phyloP scores from a whole-genome alignment of 2,113 vertebrate genomes.

The Neolamprologus tretocephalus region DNA sequence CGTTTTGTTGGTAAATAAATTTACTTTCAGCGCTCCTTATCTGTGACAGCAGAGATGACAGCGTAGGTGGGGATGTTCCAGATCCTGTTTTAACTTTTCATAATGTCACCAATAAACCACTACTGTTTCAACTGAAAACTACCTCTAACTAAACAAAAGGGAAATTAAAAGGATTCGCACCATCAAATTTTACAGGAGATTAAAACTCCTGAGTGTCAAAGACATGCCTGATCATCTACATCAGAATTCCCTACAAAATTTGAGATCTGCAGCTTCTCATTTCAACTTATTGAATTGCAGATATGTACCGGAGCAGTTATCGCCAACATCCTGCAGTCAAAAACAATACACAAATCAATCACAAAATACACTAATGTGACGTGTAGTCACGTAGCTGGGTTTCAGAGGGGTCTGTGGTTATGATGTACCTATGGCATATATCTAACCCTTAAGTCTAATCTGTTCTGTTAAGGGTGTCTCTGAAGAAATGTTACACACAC shows the following conservation, averaged over 20 bases:
- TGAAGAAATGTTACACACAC: neutral
- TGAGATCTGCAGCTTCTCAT: neutral
- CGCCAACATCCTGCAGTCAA: neutral
- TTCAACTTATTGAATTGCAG: neutral
- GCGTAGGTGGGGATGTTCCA: neutral
- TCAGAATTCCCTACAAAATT: neutral
- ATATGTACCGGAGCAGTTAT: neutral
- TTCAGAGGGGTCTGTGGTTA: neutral
- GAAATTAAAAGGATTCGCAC: neutral
- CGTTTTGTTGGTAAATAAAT: neutral
- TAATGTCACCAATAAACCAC: neutral
- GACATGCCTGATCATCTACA: neutral
- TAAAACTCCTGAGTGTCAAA: neutral
- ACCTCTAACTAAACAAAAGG: neutral
- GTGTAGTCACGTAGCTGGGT: fast-evolving
- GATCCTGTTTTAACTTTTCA: neutral
- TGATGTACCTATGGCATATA: neutral
- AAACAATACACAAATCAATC: neutral
- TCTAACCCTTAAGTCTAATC: neutral
- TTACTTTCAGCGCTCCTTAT: neutral
- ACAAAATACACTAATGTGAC: neutral
- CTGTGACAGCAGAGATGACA: neutral
- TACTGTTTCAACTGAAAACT: neutral
- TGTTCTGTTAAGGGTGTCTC: neutral
- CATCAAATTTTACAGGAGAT: neutral